Conservation (phyloP, 2,888 invertebrate genomes). For the Nomada goodeniana region DNA sequence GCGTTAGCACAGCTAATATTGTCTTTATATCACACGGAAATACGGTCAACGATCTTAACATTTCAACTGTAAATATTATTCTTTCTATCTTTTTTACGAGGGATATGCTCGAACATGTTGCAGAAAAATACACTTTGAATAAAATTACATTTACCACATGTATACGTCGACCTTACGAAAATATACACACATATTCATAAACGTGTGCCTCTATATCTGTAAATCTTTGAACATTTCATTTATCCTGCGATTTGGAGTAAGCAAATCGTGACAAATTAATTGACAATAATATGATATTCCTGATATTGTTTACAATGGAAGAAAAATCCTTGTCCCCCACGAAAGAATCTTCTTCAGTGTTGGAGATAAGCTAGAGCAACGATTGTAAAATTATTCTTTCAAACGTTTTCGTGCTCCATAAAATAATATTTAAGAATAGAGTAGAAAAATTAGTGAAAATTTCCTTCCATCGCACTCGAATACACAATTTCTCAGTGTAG, state of each 20-base stretch:
- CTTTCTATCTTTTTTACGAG: not conserved
- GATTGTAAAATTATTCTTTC: not conserved
- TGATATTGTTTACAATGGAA: not conserved
- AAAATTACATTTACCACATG: conserved; percentile 1
- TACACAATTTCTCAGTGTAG: not conserved
- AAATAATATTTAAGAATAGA: not conserved
- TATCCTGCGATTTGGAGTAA: not conserved
- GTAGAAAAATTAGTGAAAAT: not conserved
- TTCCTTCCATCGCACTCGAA: not conserved
- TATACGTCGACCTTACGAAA: conserved; percentile 31
- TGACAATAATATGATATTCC: conserved; percentile 23
- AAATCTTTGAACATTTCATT: conserved; percentile 18
- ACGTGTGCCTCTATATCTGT: not conserved
- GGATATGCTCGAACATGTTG: conserved; percentile 25
- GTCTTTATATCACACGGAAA: conserved; percentile 27
- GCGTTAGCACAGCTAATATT: conserved; percentile 23
- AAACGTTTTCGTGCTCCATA: not conserved
- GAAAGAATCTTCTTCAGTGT: not conserved
- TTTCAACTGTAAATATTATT: conserved; percentile 5
- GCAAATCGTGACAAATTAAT: conserved; percentile 28
- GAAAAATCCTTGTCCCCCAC: no score
- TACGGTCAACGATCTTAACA: conserved; percentile 28
- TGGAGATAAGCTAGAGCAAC: not conserved
- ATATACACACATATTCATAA: conserved; percentile 37
- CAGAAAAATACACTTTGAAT: conserved; percentile 10